Conservation (phyloP, 2,113 vertebrate species). For the Tympanuchus pallidicinctus region DNA sequence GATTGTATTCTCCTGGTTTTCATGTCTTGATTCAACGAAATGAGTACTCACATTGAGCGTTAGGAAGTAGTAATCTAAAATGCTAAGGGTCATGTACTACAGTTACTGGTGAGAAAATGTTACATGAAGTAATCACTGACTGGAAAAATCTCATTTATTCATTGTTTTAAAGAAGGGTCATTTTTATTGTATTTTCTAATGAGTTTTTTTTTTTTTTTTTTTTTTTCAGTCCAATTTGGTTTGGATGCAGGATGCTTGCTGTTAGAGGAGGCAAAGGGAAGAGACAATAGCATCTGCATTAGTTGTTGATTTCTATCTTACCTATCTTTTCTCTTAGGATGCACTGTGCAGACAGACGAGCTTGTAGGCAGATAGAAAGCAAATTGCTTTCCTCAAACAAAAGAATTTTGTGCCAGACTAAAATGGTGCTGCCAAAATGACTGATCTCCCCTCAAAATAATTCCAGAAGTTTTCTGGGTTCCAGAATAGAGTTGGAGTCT, state of each 20-base stretch:
- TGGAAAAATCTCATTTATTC: neutral
- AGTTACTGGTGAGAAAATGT: neutral
- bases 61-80: neutral
- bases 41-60: neutral
- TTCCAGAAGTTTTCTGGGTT: neutral
- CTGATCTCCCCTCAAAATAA: neutral
- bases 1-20: neutral
- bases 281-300: slow-evolving; percentile 47
- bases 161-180: neutral
- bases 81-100: neutral
- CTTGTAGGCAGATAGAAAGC: neutral
- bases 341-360: neutral
- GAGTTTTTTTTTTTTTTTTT: slow-evolving; percentile 28
- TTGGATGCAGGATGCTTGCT: neutral
- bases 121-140: neutral
- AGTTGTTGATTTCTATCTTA: slow-evolving; percentile 69
- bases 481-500: neutral
- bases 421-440: neutral
- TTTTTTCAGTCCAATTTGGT: neutral
- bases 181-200: neutral
- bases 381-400: slow-evolving; percentile 5
- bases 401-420: neutral
- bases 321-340: slow-evolving; percentile 30
- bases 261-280: slow-evolving; percentile 56
- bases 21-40: neutral